These are phyloP conservation scores for Cylas formicarius DNA, from an alignment of 1,140 invertebrate species.

Conservation along the genomic window DNA sequence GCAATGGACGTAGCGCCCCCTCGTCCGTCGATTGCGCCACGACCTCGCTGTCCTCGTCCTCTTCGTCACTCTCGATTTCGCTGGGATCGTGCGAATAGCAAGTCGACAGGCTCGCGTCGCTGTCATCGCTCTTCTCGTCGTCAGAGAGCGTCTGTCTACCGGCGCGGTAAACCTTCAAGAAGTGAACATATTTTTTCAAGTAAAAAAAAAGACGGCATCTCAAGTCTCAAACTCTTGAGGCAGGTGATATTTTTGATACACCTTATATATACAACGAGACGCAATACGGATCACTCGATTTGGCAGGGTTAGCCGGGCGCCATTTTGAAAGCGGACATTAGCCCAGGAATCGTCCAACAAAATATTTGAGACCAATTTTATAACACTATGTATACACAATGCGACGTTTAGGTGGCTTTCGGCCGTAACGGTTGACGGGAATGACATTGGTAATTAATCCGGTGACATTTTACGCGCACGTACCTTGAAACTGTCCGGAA, in stretches of 20 bases:
- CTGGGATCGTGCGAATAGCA: slow-evolving; percentile 39
- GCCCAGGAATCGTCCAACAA: slow-evolving; percentile 15
- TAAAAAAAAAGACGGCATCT: too few species aligned
- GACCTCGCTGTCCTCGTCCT: slow-evolving; percentile 30
- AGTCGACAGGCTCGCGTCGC: slow-evolving; percentile 38
- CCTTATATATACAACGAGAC: too few species aligned
- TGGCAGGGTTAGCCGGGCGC: too few species aligned
- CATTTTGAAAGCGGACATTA: too few species aligned
- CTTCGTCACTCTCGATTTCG: slow-evolving; percentile 39
- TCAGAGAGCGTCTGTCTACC: slow-evolving; percentile 34
- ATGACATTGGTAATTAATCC: neutral
- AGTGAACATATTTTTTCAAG: too few species aligned
- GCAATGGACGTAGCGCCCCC: slow-evolving; percentile 65
- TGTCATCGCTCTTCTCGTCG: slow-evolving; percentile 39
- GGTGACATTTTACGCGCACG: neutral
- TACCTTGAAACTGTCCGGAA: slow-evolving; percentile 39
- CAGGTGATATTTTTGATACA: too few species aligned
- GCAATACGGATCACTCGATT: too few species aligned
- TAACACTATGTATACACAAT: slow-evolving; percentile 1
- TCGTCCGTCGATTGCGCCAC: slow-evolving; percentile 18
- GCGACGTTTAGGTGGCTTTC: neutral
- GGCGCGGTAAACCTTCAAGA: slow-evolving; percentile 32
- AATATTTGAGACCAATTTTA: neutral
- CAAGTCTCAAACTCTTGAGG: too few species aligned
- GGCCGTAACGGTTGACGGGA: neutral